Conservation (phyloP, 2,888 invertebrate species). For the Cosmia pyralina region DNA sequence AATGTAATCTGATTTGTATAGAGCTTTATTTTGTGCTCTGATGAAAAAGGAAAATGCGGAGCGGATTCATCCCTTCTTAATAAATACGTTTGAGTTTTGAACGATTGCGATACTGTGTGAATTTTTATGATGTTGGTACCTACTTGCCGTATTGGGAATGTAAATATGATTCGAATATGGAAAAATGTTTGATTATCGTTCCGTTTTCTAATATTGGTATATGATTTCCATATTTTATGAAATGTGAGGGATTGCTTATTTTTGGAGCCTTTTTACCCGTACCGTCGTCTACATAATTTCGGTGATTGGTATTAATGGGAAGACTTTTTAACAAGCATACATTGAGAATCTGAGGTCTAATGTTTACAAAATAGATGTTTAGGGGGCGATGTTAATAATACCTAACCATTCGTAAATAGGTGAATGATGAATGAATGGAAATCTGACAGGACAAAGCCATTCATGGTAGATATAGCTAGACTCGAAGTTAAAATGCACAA, state of each 20-base stretch:
- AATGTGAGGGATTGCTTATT: constrained; percentile 12
- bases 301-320: not conserved
- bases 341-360: not conserved
- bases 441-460: not conserved
- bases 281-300: constrained; percentile 1
- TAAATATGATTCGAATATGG: constrained; percentile 43
- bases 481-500: not conserved
- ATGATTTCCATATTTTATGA: constrained; percentile 38
- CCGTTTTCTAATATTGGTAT: constrained; percentile 27
- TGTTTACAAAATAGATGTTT: not conserved
- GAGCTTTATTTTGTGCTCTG: constrained; percentile 70
- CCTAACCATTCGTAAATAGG: not conserved
- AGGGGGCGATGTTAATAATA: not conserved
- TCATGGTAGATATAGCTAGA: not conserved
- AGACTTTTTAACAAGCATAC: not conserved
- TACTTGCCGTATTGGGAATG: constrained; percentile 31
- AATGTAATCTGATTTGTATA: constrained; percentile 81
- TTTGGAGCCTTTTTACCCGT: not conserved
- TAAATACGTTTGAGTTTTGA: constrained; percentile 57
- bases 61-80: constrained; percentile 46
- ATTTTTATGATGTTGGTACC: constrained; percentile 39
- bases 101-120: constrained; percentile 39
- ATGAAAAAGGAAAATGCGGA: constrained; percentile 61
- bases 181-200: constrained; percentile 45
- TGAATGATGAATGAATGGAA: not conserved